Evolutionary conservation across 2,888 invertebrate species (phyloP), one percentile per base, ranked within the genome.

Genomic region (Sarcophaga variegata): DNA sequence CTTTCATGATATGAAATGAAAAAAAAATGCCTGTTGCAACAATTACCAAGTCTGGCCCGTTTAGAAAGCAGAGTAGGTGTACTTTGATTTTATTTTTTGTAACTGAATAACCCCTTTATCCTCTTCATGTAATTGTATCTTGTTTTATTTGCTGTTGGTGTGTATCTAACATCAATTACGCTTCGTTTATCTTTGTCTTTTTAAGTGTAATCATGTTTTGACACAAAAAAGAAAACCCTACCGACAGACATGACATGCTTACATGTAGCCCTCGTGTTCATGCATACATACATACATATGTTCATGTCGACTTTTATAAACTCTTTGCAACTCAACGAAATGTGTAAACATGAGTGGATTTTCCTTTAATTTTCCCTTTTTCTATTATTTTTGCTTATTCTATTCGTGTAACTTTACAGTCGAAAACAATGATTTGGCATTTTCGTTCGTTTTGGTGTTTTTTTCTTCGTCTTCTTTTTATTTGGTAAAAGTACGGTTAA

Each of bases 341-440:
- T 75, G 69, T 75, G 37, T 69, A 75, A 67, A 62, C 78, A 25
- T 60, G 14, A 59, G 64, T 64, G 22, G 49, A 63, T 67, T 67
- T 59, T 59, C 54, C 27, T 54, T 20, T 54, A 27, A 64, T 83
- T 79, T 75, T 45, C 75, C 49, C 74, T 78, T 77, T 72, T 45
- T 70, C 20, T 3, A 17, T 22, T 12, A 71, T 45, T 59, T 59
- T 80, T 22, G 14, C 64, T 64, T 4, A 17, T 49, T 3, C 47
- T 49, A 49, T 60, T 70, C 27, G 69, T 62, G 37, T 54, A 79
- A 83, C 25, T 49, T 64, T 22, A 72, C 25, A 77, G 66, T 20
- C 72, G 37, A 75, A 71, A 76, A 72, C 76, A 76, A 71, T 85
- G 84, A 85, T 63, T 81, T 80, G 71, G 80, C 80, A 84, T 72